These are phyloP conservation scores for Podabrus alpinus DNA, from an alignment of 2,888 invertebrate species.

Conservation along the genomic window DNA sequence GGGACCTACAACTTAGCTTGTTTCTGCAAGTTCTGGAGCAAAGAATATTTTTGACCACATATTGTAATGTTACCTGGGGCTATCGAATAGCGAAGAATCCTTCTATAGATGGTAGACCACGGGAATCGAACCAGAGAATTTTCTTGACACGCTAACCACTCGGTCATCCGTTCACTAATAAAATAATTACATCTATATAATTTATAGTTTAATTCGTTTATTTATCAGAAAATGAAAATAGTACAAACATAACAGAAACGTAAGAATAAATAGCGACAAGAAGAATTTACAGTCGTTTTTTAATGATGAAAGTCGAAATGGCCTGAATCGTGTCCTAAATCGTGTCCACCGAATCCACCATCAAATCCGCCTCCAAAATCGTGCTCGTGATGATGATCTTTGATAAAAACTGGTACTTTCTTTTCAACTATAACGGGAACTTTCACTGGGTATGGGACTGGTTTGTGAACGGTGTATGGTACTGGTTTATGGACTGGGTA, in stretches of 20 bases:
- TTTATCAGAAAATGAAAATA: neutral
- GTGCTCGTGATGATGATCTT: constrained; percentile 29
- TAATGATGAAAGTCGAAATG: constrained; percentile 26
- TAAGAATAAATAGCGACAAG: neutral
- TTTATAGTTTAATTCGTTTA: neutral
- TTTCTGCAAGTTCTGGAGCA: no score
- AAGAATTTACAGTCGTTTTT: constrained; percentile 9
- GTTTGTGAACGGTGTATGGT: constrained; percentile 52
- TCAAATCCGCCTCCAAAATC: constrained; percentile 4
- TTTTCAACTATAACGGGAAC: constrained; percentile 55
- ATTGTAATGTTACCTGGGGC: no score
- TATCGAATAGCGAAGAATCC: no score
- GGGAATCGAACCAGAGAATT: no score
- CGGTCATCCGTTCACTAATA: neutral
- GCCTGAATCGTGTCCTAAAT: constrained; percentile 4
- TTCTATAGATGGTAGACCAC: no score
- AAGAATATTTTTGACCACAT: no score
- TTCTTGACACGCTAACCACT: neutral
- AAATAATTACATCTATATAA: neutral
- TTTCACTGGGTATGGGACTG: constrained; percentile 54
- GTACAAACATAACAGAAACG: neutral
- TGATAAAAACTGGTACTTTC: constrained; percentile 39
- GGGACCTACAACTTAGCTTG: no score
- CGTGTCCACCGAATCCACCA: constrained; percentile 30
- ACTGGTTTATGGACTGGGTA: constrained; percentile 41